These are phyloP conservation scores for Dendropsophus ebraccatus DNA, from an alignment of 2,113 vertebrate species.

Conservation along the genomic window DNA sequence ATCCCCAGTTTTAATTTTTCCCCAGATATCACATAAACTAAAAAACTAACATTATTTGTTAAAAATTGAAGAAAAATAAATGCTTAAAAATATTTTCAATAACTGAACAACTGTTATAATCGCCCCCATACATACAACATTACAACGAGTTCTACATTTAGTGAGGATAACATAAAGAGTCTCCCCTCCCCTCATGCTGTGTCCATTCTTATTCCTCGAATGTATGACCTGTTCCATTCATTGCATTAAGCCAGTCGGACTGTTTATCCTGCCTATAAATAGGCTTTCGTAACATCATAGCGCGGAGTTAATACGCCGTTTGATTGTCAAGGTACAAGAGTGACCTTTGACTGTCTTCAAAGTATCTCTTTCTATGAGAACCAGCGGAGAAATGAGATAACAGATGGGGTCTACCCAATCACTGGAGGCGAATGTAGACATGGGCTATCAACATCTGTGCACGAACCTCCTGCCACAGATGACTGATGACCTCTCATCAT, in stretches of 20 bases:
- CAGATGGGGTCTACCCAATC: conserved; percentile 44
- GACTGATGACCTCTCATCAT: conserved; percentile 21
- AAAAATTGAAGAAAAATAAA: too few relatives aligned
- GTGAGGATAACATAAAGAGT: background rate
- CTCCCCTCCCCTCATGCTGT: background rate
- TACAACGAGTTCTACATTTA: background rate
- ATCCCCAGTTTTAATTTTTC: too few relatives aligned
- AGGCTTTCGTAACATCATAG: background rate
- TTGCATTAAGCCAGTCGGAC: background rate
- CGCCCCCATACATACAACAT: too few relatives aligned
- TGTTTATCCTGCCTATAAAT: conserved; percentile 21
- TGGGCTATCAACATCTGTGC: conserved; percentile 33
- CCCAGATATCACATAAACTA: too few relatives aligned
- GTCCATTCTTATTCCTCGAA: background rate
- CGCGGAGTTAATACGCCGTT: background rate
- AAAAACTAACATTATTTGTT: too few relatives aligned
- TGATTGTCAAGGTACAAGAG: conserved; percentile 23
- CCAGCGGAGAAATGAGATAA: background rate
- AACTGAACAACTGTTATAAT: too few relatives aligned
- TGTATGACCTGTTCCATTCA: background rate
- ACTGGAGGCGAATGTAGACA: conserved; percentile 6
- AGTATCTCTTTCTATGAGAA: background rate
- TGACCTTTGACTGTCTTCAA: conserved; percentile 33
- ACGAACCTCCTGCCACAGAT: background rate
- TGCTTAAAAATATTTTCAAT: too few relatives aligned